Evolutionary conservation across 2,797 vertebrate genomes (phyloP), one percentile per base, ranked within the genome.

Genomic region (Siniperca scherzeri): DNA sequence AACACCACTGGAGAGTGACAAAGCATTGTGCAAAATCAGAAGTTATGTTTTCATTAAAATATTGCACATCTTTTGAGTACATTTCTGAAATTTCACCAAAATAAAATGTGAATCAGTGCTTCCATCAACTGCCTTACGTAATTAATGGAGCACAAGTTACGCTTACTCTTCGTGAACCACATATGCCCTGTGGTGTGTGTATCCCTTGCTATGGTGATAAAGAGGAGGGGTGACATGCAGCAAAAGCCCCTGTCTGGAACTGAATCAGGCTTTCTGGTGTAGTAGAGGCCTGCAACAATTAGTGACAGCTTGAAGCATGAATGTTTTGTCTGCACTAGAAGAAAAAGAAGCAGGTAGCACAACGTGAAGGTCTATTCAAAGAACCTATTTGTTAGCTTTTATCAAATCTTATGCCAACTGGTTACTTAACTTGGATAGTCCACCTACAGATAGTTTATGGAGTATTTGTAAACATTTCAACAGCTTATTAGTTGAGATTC

Each of bases 101-200:
- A 25, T 17, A 40, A 30, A 48, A 60, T 5, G 9, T 17, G 7
- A 67, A 60, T 61, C 17, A 22, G 22, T 25, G 60, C 9, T 77
- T 52, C 9, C 38, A 13, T 44, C 12, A 7, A 0, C 42, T n/a
- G 21, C 7, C 25, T 2, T 14, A 1, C 4, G 19, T 53, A 36
- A 53, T 38, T 4, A 56, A 52, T 33, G 19, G 12, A 21, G 25
- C 27, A 3, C 21, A 46, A 68, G 40, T 48, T 11, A 42, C 46
- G 67, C 66, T 7, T n/a, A 67, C 42, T 8, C 46, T 22, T 55
- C n/a, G 1, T 33, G 8, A 1, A 30, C 30, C 30, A 30, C 66
- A 61, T 56, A 38, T 36, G 25, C 66, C 70, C 71, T 55, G 71
- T 44, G 25, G 73, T 53, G 77, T 19, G 66, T 66, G 74, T 59